Conservation (phyloP, 2,113 vertebrate genomes). For the Eurypyga helias region DNA sequence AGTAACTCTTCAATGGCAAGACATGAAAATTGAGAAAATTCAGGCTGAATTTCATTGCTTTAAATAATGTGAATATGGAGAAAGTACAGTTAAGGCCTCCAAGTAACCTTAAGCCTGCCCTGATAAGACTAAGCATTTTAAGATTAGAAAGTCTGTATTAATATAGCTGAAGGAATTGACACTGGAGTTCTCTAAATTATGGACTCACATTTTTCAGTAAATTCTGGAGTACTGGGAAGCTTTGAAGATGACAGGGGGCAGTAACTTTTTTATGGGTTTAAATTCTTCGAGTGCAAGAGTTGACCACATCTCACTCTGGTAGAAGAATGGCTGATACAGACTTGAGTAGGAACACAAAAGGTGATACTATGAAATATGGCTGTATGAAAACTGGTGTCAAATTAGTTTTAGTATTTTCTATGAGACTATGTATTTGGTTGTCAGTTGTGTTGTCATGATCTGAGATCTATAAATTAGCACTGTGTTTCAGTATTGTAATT, state of each 20-base stretch:
- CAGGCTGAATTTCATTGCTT: neutral
- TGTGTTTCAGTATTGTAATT: neutral
- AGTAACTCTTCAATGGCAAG: neutral
- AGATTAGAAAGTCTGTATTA: neutral
- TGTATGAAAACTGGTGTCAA: neutral
- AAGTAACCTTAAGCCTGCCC: neutral
- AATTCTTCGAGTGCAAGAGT: neutral
- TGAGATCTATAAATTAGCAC: neutral
- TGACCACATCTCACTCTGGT: neutral
- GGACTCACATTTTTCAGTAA: neutral
- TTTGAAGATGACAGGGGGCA: neutral
- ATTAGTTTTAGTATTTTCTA: neutral
- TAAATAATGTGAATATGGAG: neutral
- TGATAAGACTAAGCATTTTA: neutral
- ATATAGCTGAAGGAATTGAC: neutral
- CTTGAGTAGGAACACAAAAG: accelerated
- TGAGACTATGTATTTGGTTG: neutral
- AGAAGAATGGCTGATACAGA: neutral
- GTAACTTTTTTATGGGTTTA: neutral
- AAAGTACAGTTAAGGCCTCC: neutral
- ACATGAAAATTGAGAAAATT: neutral
- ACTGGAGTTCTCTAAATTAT: neutral
- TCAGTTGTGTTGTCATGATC: neutral
- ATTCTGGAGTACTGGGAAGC: neutral
- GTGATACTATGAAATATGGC: neutral